Percentiles rank a stretch among this genome's conserved stretches.
Conservation (phyloP, 2,888 invertebrate genomes). For the Petrolisthes manimaculis region DNA sequence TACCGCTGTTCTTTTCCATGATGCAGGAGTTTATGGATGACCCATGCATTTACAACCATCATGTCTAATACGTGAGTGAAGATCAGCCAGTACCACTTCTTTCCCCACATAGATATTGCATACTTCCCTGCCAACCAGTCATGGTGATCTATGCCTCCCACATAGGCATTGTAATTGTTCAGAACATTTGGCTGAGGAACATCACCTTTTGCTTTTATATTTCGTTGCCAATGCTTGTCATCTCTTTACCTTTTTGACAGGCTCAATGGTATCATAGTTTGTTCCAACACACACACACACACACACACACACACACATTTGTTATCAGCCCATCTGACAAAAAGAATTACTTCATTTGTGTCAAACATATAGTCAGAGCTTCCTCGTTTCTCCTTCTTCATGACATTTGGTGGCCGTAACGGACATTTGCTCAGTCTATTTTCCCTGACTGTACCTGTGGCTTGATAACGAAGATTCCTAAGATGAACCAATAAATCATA, state of each 20-base stretch:
- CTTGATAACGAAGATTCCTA: constrained; percentile 29
- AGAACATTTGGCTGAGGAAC: constrained; percentile 26
- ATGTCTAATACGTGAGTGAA: constrained; percentile 31
- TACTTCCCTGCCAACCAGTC: constrained; percentile 30
- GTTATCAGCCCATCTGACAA: constrained; percentile 24
- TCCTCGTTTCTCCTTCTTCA: constrained; percentile 29
- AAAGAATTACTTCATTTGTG: constrained; percentile 32
- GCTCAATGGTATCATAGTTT: constrained; percentile 31
- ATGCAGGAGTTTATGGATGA: neutral
- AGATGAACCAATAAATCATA: constrained; percentile 39
- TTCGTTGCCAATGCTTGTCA: neutral
- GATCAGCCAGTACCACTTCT: constrained; percentile 30
- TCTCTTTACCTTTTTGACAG: constrained; percentile 26
- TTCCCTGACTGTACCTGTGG: constrained; percentile 33
- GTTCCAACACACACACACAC: constrained; percentile 46
- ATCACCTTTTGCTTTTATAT: constrained; percentile 26
- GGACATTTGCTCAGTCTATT: constrained; percentile 36
- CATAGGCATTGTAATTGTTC: constrained; percentile 23
- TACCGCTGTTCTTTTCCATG: constrained; percentile 23
- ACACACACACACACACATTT: constrained; percentile 39
- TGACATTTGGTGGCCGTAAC: constrained; percentile 17
- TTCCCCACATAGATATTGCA: constrained; percentile 23
- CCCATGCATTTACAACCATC: constrained; percentile 36
- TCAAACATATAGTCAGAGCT: constrained; percentile 22
- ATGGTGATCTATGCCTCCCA: constrained; percentile 27